These are phyloP conservation scores for Nematolebias whitei DNA, from an alignment of 2,113 vertebrate species.

Conservation along the genomic window DNA sequence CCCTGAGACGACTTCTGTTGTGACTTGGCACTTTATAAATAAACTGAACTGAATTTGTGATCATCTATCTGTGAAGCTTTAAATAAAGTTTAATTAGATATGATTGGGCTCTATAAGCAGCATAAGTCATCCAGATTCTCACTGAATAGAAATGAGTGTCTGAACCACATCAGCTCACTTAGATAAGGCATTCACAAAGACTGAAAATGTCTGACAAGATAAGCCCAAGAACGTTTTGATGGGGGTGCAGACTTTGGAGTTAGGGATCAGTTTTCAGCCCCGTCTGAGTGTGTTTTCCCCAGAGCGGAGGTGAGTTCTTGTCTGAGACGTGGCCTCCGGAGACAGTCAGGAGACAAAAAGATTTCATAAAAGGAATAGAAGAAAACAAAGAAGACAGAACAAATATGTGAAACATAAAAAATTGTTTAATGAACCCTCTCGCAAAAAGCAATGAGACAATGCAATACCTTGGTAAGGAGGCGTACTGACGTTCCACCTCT, in stretches of 20 bases:
- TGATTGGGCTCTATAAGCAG: too few species aligned
- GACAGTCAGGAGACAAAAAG: conserved; percentile 17
- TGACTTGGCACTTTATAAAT: too few species aligned
- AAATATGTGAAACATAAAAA: not conserved
- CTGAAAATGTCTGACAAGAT: conserved; percentile 5
- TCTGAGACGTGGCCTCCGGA: conserved; percentile 34
- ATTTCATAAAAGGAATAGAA: conserved; percentile 36
- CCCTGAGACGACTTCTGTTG: too few species aligned
- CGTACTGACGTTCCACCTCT: conserved; percentile 75
- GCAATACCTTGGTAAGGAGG: conserved; percentile 73
- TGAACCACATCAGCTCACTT: not conserved
- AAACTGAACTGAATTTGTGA: too few species aligned
- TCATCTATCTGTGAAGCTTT: too few species aligned
- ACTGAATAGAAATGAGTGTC: not conserved
- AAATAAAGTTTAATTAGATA: too few species aligned
- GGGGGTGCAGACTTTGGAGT: conserved; percentile 14
- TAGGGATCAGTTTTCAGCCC: conserved; percentile 40
- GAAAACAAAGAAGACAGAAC: not conserved
- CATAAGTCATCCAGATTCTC: too few species aligned
- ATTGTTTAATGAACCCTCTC: not conserved
- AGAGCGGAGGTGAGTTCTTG: conserved; percentile 40
- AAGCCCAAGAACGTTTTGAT: not conserved
- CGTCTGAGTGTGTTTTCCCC: conserved; percentile 31
- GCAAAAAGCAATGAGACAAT: not conserved
- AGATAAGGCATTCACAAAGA: not conserved